Percentiles rank a stretch among this genome's conserved stretches.
These are phyloP conservation scores for Hoplias malabaricus DNA, from an alignment of 2,113 vertebrate species.

Conservation along the genomic window DNA sequence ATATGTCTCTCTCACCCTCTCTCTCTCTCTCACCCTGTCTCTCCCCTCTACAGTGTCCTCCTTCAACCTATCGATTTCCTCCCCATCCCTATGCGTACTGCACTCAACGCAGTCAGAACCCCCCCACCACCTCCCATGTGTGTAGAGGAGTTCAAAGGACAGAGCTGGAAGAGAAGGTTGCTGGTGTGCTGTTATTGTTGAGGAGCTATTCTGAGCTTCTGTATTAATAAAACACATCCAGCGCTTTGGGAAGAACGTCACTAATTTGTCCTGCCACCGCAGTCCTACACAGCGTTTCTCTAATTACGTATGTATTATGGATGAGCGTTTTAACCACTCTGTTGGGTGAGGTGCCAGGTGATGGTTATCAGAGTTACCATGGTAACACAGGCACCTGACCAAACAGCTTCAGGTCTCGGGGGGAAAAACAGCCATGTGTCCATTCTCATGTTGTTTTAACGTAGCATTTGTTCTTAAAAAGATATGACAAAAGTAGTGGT, in stretches of 20 bases:
- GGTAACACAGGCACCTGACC: too few species aligned
- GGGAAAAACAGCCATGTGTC: too few species aligned
- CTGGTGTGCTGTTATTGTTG: neutral
- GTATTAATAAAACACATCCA: neutral
- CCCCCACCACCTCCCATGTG: neutral
- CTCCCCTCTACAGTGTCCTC: conserved; percentile 49
- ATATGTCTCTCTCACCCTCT: neutral
- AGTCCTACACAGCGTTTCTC: neutral
- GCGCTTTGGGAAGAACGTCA: neutral
- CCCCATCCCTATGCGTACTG: conserved; percentile 25
- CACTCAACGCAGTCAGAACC: conserved; percentile 51
- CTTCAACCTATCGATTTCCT: conserved; percentile 59
- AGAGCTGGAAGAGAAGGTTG: neutral
- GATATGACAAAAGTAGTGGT: too few species aligned
- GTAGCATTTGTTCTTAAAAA: too few species aligned
- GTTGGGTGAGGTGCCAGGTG: too few species aligned
- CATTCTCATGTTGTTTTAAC: too few species aligned
- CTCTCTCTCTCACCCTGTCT: neutral
- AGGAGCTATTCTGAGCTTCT: neutral
- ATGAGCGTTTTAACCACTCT: too few species aligned
- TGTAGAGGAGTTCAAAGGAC: conserved; percentile 47
- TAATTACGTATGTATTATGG: neutral
- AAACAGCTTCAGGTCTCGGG: too few species aligned
- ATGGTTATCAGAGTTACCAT: too few species aligned
- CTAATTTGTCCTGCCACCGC: neutral